Conservation (phyloP, 2,888 invertebrate species). For the Watsonalla cultraria region DNA sequence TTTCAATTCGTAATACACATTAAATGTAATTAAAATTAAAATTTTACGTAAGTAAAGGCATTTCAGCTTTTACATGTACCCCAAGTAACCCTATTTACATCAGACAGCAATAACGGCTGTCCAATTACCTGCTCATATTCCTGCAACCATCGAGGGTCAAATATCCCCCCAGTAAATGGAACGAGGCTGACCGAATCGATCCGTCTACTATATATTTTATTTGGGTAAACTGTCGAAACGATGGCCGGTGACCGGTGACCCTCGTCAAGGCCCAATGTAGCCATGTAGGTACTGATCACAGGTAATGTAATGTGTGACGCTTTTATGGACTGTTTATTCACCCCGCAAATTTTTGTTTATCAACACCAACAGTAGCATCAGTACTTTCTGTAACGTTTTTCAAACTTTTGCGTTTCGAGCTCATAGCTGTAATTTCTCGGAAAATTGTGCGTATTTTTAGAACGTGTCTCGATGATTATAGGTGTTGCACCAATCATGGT, state of each 20-base stretch:
- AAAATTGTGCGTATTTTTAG: no score
- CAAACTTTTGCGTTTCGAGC: no score
- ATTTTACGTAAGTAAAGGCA: background rate
- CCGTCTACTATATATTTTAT: slow-evolving; percentile 67
- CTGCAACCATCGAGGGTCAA: slow-evolving; percentile 54
- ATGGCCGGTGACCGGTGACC: slow-evolving; percentile 56
- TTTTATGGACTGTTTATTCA: background rate
- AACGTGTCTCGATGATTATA: no score
- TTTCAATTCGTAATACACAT: no score
- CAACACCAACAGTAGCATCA: no score
- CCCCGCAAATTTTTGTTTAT: no score
- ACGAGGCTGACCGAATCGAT: slow-evolving; percentile 59
- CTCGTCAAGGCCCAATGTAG: slow-evolving; percentile 58
- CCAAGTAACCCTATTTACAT: background rate
- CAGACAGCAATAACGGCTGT: slow-evolving; percentile 22
- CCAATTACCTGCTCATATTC: slow-evolving; percentile 37
- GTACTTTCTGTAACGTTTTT: no score
- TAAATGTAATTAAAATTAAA: no score
- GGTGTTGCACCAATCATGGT: no score
- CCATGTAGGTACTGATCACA: background rate
- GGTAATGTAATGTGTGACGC: background rate
- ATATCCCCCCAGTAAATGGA: slow-evolving; percentile 71
- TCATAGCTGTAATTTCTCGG: no score
- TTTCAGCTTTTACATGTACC: background rate
- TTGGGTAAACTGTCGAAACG: slow-evolving; percentile 60